Evolutionary conservation across 2,888 invertebrate genomes (phyloP), one percentile per base, ranked within the genome.

Genomic region (Cartodere bifasciata): DNA sequence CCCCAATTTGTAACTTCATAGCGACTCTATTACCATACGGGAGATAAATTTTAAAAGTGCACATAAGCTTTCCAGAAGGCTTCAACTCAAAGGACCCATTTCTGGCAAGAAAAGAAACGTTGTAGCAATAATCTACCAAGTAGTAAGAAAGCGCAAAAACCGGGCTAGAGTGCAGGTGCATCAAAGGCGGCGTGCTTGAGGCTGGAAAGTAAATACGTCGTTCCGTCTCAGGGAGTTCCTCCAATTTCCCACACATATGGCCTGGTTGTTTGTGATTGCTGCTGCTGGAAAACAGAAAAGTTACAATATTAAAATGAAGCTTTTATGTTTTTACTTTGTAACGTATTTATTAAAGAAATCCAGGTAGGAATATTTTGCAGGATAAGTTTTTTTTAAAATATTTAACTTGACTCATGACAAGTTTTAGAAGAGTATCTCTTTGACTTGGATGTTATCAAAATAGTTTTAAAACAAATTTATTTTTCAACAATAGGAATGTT

Each of bases 101-200:
- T 41, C 67, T 65, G 30, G 64, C 62, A 43, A 68, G 66, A 42
- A 76, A 66, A 17, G 75, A 71, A 40, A 78, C 68, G 53, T 78
- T 74, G 52, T 78, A 76, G 47, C 80, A 81, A 52, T 73, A 72
- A 58, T 80, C 79, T 35, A 79, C 78, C 45, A 71, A 58, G 49
- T 70, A 71, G 61, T 73, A 79, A 45, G 62, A 63, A 46, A 76
- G 65, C 53, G 70, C 67, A 64, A 78, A 79, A 56, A 72, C 67
- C 34, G 76, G 76, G 53, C 65, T 65, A 38, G 73, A 74, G 47
- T 70, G 70, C 32, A 74, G 57, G 46, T 67, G 68, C 39, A 77
- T 52, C 23, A 64, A 62, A 4, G 67, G 68, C 16, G 47, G 52
- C 32, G 48, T 49, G 38, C 60, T 63, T 38, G 65, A 65, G 5